Conservation (phyloP, 2,113 vertebrate genomes). For the Isichthys henryi region DNA sequence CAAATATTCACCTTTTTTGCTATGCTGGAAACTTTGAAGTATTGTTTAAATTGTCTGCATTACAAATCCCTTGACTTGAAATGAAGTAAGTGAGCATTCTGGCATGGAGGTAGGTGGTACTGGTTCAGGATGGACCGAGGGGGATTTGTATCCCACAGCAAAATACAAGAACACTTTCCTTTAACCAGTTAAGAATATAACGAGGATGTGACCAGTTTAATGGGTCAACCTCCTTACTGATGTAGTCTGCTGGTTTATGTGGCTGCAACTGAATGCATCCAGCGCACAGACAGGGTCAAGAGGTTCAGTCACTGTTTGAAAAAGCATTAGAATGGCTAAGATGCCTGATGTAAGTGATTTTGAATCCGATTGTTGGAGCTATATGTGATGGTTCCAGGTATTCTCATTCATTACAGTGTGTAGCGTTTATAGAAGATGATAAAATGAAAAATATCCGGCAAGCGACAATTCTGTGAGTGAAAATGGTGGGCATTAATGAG, state of each 20-base stretch:
- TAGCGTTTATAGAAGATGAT: neutral
- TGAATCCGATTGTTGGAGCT: neutral
- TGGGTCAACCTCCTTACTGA: neutral
- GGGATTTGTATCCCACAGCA: neutral
- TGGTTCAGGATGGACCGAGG: neutral
- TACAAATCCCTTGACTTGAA: neutral
- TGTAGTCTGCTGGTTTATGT: neutral
- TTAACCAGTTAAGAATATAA: neutral
- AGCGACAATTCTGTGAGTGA: neutral
- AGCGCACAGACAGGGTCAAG: neutral
- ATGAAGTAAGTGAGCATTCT: neutral
- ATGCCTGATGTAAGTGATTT: neutral
- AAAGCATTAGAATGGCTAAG: neutral
- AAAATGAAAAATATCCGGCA: neutral
- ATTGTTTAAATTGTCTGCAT: constrained; percentile 9
- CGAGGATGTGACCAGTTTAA: neutral
- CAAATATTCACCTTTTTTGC: constrained; percentile 35
- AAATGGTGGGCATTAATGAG: neutral
- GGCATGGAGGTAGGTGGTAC: neutral
- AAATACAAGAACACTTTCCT: neutral
- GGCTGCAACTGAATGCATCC: neutral
- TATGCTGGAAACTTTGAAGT: constrained; percentile 34
- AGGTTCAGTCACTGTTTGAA: neutral
- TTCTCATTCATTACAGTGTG: neutral
- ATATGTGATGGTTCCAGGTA: neutral